phyloP scores from a whole-genome alignment of 2,888 invertebrate species.

The Pachymerium ferrugineum region DNA sequence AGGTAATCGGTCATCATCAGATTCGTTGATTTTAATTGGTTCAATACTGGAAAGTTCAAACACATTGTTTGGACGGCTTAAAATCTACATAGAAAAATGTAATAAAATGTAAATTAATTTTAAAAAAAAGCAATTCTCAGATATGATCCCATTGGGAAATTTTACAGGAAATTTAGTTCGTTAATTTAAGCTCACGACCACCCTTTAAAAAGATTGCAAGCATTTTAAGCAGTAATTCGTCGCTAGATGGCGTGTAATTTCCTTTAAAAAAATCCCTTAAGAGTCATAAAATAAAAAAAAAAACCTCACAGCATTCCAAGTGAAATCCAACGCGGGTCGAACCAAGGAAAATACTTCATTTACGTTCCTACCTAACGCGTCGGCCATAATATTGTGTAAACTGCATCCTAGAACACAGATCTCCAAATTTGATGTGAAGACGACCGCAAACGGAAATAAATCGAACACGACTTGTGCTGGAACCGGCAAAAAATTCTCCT shows the following conservation, averaged over 20 bases:
- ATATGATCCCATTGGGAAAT: background rate
- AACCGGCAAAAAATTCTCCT: conserved; percentile 56
- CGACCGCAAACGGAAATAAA: conserved; percentile 96
- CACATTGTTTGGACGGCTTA: conserved; percentile 92
- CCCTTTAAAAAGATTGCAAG: no score
- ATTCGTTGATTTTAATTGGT: conserved; percentile 54
- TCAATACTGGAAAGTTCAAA: conserved; percentile 90
- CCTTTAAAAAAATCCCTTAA: background rate
- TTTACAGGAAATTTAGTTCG: no score
- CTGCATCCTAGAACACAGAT: conserved; percentile 86
- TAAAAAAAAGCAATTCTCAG: background rate
- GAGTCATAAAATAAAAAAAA: no score
- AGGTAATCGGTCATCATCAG: background rate
- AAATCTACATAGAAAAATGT: conserved; percentile 59
- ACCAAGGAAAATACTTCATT: conserved; percentile 87
- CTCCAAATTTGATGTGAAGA: conserved; percentile 86
- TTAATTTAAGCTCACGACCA: no score
- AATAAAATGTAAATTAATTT: background rate
- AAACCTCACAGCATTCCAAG: conserved; percentile 82
- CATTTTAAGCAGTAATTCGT: no score
- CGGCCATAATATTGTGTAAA: conserved; percentile 65
- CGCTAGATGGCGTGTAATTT: background rate
- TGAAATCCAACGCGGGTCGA: conserved; percentile 86
- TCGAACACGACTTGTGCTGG: conserved; percentile 86
- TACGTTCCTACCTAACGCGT: conserved; percentile 80